phyloP scores from a whole-genome alignment of 2,113 vertebrate genomes.

The Bothrops jararaca region DNA sequence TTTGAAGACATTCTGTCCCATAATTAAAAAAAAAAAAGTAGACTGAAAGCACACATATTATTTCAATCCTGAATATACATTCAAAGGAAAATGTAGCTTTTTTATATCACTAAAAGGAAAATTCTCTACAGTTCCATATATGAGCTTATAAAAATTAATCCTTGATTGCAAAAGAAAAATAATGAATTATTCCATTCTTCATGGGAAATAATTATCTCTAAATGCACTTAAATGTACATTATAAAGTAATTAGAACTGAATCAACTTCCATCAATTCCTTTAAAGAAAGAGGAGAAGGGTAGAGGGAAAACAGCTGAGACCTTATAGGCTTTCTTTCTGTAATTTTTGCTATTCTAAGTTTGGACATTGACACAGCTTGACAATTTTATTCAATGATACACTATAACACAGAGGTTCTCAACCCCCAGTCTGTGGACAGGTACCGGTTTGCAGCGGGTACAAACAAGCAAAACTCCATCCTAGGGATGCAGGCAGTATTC shows the following conservation, averaged over 20 bases:
- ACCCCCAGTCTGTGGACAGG: too few relatives aligned
- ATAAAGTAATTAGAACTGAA: conserved; percentile 5
- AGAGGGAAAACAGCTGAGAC: background rate
- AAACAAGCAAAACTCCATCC: too few relatives aligned
- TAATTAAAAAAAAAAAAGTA: background rate
- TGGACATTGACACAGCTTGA: background rate
- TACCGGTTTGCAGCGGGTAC: too few relatives aligned
- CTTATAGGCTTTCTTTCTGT: background rate
- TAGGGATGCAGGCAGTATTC: too few relatives aligned
- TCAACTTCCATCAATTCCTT: background rate
- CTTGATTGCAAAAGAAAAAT: background rate
- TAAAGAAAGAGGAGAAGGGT: background rate
- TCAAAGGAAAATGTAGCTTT: conserved; percentile 8
- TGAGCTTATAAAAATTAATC: conserved; percentile 19
- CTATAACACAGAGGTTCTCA: background rate
- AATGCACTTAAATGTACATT: conserved; percentile 17
- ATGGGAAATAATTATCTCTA: background rate
- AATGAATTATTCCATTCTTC: conserved; percentile 16
- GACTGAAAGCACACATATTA: background rate
- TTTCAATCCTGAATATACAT: background rate
- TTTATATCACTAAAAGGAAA: conserved; percentile 2
- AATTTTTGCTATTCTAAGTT: background rate
- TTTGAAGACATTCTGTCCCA: background rate
- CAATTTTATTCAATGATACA: background rate
- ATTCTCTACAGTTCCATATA: background rate